These are phyloP conservation scores for Caenorhabditis doughertyi DNA, from an alignment of 2,888 invertebrate genomes.

Conservation along the genomic window DNA sequence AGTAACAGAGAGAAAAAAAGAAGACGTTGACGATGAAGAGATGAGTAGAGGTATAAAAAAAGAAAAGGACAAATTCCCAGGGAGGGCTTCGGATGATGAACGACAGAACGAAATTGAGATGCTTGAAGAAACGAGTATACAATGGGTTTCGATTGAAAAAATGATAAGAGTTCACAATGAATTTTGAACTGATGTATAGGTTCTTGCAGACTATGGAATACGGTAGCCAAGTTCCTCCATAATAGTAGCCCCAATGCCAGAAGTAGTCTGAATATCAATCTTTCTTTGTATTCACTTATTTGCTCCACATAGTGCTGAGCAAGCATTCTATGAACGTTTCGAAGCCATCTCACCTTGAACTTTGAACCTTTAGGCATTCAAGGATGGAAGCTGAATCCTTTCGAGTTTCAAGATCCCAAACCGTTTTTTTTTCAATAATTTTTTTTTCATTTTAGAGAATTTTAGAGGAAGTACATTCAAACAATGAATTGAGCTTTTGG, in stretches of 20 bases:
- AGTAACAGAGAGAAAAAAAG: conserved; percentile 13
- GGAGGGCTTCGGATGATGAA: conserved; percentile 55
- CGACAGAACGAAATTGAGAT: conserved; percentile 17
- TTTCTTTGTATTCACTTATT: too few relatives aligned
- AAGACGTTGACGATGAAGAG: conserved; percentile 6
- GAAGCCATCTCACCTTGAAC: too few relatives aligned
- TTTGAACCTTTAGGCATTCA: too few relatives aligned
- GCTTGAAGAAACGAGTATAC: not conserved
- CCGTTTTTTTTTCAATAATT: too few relatives aligned
- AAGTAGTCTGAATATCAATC: too few relatives aligned
- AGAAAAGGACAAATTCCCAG: conserved; percentile 50
- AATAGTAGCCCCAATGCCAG: too few relatives aligned
- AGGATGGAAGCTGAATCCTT: too few relatives aligned
- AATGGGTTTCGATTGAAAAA: not conserved
- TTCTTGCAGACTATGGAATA: not conserved
- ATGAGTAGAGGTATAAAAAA: conserved; percentile 12
- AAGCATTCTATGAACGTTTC: too few relatives aligned
- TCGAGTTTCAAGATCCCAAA: too few relatives aligned
- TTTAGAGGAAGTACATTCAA: conserved; percentile 15
- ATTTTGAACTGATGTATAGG: too few relatives aligned
- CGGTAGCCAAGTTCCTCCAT: not conserved
- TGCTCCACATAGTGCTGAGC: too few relatives aligned
- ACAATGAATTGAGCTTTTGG: not conserved
- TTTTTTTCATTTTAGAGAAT: too few relatives aligned
- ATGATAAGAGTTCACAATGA: conserved; percentile 3